Base-by-base conservation (phyloP, 2,113 vertebrate genomes). In the Semicossyphus pulcher region DNA sequence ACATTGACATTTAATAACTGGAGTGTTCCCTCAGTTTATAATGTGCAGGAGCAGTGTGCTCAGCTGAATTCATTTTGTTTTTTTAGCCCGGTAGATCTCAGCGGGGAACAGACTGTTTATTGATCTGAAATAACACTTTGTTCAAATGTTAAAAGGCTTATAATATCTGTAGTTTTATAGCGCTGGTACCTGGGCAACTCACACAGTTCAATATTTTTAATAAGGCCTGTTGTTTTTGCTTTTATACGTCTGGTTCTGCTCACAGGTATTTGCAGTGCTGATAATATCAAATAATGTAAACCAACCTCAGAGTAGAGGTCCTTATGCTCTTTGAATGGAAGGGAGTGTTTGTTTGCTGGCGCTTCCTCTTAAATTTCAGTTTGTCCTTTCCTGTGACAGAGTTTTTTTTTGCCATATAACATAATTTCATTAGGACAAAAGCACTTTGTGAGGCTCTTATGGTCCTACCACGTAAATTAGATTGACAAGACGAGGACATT, bases 401-500 rank as follows among this genome's bases (percentile, higher is more conserved):
- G 34, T 15, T 58, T 49, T 70, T n/a, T 58, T 64, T 57, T 51
- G 31, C 26, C 7, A 29, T 2, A 45, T 4, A 11, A 28, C 25
- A 10, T 52, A 32, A 72, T 49, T 72, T 64, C 4, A 73, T 61
- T 36, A 52, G 26, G 15, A 45, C n/a, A 57, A 65, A 68, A 36
- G 26, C n/a, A 47, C 20, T 39, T 58, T 32, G 18, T 28, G 21
- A 11, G 7, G 44, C 23, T 36, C 10, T 59, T 31, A 36, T 32
- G 23, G 36, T 48, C 23, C 31, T 9, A 28, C 6, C 41, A 31
- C 25, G 4, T 54, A 21, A 59, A 54, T 70, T 47, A 39, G 23
- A 62, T 48, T 64, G 29, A 77, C 57, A 15, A 72, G 47, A 67
- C 0, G 10, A 28, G 15, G 3, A 57, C 5, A 5, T 75, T 51